A percentile compares a stretch with the other conserved stretches of the same genome.
Conservation (phyloP, 2,113 vertebrate genomes). For the Orthochromis indermauri region DNA sequence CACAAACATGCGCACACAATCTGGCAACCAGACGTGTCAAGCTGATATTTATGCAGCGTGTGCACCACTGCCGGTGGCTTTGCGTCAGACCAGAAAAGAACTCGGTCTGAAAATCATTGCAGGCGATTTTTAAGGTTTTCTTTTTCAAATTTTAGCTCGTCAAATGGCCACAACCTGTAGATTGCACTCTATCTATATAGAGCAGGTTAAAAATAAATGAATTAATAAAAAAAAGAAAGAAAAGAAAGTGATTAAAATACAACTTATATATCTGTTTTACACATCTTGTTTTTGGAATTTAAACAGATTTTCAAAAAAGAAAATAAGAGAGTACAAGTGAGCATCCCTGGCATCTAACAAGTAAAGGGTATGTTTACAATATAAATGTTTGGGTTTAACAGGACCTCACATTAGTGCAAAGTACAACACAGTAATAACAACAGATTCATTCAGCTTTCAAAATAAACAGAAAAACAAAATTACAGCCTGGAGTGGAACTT, state of each 20-base stretch:
- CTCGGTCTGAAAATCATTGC: neutral
- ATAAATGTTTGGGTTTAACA: slow-evolving; percentile 33
- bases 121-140: neutral
- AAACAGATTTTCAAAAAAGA: neutral
- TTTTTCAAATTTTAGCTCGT: neutral
- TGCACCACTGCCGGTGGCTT: neutral
- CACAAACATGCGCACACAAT: slow-evolving; percentile 45
- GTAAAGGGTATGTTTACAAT: slow-evolving; percentile 53
- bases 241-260: neutral
- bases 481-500: slow-evolving; percentile 22
- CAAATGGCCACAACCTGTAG: neutral
- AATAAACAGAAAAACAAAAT: neutral
- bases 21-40: slow-evolving; percentile 19
- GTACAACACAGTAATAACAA: slow-evolving; percentile 46
- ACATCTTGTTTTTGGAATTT: neutral
- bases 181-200: neutral
- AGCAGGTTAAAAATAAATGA: neutral
- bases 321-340: neutral
- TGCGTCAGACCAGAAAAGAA: slow-evolving; percentile 8
- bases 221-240: neutral
- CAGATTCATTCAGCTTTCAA: slow-evolving; percentile 19
- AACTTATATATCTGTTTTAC: neutral
- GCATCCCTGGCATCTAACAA: slow-evolving; percentile 47
- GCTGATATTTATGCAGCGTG: slow-evolving; percentile 40
- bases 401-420: slow-evolving; percentile 58